Base-by-base conservation (phyloP, 1,140 invertebrate genomes). In the Drosophila takahashii region DNA sequence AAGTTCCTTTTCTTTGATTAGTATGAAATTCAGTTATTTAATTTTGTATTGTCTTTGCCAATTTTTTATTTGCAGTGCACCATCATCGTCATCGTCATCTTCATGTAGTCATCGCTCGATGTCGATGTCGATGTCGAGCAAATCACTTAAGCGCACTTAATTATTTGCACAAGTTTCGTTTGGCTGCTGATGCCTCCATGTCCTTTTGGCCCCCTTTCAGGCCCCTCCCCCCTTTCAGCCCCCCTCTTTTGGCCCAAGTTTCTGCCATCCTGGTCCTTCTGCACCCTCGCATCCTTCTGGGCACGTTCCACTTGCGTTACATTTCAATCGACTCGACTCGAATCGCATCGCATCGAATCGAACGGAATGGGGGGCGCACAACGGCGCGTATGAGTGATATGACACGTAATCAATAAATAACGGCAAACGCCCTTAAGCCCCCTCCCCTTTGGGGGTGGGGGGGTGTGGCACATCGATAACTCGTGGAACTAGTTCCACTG, bases 61-160 rank as follows among this genome's bases (percentile, higher is more conserved):
- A 27, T 39, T 47, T 39, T 48, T 69, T 34, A 13, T 15, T 45
- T 3, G 8, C n/a, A 22, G 29, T 18, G 15, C 59, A 60, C 50
- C 76, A 15, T 67, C 57, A 37, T 71, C 65, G 42, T 77, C 60
- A 10, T 67, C 57, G 37, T 81, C 70, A 64, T 75, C 72, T 48
- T 70, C 36, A 70, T 70, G 42, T 47, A 70, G 66, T 70, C 66
- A 70, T 69, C 64, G 42, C 37, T 57, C 66, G 48, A 58, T 66
- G 71, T 84, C 75, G 61, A 60, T 58, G 65, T 79, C 72, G 62
- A 60, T 58, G 65, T 79, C 73, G 64, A 59, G 67, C 79, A 89
- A 89, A 87, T 87, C 83, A 89, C 83, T 87, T 87, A 87, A 87
- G 83, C 84, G 84, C 84, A 87, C 83, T 89, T 87, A 87, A 87